Evolutionary conservation across 2,113 vertebrate genomes (phyloP).

Genomic region (Fulmarus glacialis): DNA sequence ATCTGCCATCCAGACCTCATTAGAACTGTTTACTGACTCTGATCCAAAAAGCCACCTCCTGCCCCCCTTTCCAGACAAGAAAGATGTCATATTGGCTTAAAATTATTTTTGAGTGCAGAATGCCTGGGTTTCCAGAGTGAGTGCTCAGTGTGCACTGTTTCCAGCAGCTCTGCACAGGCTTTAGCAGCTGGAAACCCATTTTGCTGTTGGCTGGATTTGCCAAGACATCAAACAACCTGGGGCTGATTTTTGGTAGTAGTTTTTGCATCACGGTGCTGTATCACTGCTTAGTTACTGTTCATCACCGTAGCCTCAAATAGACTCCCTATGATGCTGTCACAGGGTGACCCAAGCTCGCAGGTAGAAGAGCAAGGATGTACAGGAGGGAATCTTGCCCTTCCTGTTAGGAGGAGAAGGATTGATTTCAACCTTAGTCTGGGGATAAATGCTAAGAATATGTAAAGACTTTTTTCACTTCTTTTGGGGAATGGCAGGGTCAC

Average conservation of each 20-base stretch:
- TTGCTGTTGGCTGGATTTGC: background rate
- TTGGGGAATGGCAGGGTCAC: background rate
- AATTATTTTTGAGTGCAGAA: background rate
- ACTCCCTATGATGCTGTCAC: background rate
- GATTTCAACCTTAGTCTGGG: background rate
- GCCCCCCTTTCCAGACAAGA: background rate
- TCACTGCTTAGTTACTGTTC: background rate
- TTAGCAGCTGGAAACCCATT: background rate
- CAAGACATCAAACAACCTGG: background rate
- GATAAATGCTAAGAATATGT: background rate
- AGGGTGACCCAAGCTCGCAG: background rate
- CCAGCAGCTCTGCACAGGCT: background rate
- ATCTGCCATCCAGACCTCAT: background rate
- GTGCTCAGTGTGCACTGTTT: accelerated
- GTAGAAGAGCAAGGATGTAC: background rate
- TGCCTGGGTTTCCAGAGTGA: background rate
- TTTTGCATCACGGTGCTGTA: background rate
- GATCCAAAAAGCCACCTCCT: background rate
- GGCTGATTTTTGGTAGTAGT: background rate
- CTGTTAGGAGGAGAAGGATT: background rate
- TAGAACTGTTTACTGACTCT: background rate
- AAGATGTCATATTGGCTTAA: background rate
- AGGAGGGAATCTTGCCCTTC: background rate
- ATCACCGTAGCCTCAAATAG: background rate
- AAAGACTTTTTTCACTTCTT: background rate